Conservation (phyloP, 2,113 vertebrate species). For the Neolamprologus kungweensis region DNA sequence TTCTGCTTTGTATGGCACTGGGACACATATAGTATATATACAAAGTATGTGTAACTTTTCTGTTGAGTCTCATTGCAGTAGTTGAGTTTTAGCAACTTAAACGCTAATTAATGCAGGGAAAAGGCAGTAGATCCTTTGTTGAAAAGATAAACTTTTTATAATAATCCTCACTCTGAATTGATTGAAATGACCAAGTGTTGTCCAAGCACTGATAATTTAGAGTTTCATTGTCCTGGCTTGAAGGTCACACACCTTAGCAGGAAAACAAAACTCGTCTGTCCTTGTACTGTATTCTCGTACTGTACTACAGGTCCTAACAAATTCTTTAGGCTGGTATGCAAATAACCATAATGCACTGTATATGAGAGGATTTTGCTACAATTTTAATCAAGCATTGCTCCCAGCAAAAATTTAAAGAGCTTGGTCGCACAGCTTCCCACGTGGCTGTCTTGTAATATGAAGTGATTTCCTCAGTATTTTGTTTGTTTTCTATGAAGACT, state of each 20-base stretch:
- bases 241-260: constrained; percentile 21
- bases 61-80: constrained; percentile 18
- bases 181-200: constrained; percentile 15
- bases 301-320: constrained; percentile 53
- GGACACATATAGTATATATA: neutral
- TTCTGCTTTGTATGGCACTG: constrained; percentile 37
- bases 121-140: constrained; percentile 14
- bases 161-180: constrained; percentile 4
- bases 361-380: constrained; percentile 16
- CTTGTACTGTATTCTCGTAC: constrained; percentile 46
- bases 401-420: constrained; percentile 4
- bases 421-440: neutral
- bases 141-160: constrained; percentile 25
- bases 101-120: constrained; percentile 29
- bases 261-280: constrained; percentile 29
- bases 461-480: constrained; percentile 45
- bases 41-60: constrained; percentile 6
- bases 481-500: constrained; percentile 19
- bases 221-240: constrained; percentile 18
- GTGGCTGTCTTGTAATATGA: constrained; percentile 18
- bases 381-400: neutral
- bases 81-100: constrained; percentile 16
- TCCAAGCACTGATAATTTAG: constrained; percentile 49
- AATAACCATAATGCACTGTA: constrained; percentile 65
- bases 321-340: constrained; percentile 40